These are phyloP conservation scores for Graptemys geographica DNA, from an alignment of 2,797 vertebrate genomes.

Conservation along the genomic window DNA sequence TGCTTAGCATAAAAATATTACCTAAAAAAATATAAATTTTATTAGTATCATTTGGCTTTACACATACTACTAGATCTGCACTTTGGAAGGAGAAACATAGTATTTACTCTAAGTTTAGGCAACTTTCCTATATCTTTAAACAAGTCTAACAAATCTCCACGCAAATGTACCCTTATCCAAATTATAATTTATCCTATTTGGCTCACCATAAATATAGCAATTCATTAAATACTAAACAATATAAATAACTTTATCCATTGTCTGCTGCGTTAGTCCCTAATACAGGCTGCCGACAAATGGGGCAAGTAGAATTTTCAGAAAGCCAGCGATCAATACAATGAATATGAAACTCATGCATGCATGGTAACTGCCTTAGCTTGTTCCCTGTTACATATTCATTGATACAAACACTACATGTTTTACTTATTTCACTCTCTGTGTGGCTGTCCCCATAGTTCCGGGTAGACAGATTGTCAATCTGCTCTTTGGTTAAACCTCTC, in stretches of 20 bases:
- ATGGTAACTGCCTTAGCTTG: constrained; percentile 94
- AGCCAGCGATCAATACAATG: constrained; percentile 98
- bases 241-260: constrained; percentile 43
- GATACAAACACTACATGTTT: constrained; percentile 95
- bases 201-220: constrained; percentile 60
- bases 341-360: constrained; percentile 95
- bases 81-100: constrained; percentile 73
- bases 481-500: constrained; percentile 96
- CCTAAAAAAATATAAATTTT: constrained; percentile 83
- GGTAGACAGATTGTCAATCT: constrained; percentile 97
- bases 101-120: constrained; percentile 73
- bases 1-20: constrained; percentile 81
- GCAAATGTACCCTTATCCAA: constrained; percentile 51
- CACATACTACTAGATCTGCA: constrained; percentile 74
- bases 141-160: constrained; percentile 74
- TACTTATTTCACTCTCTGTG: constrained; percentile 88
- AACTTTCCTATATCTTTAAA: constrained; percentile 68
- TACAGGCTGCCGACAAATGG: constrained; percentile 94
- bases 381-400: constrained; percentile 95
- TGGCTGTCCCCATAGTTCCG: constrained; percentile 91
- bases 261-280: constrained; percentile 77
- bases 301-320: constrained; percentile 96
- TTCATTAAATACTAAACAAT: constrained; percentile 37
- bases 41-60: constrained; percentile 80
- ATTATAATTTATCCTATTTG: constrained; percentile 42